A percentile compares a stretch with the other conserved stretches of the same genome.
phyloP scores from a whole-genome alignment of 2,888 invertebrate species.

The Eilema depressum region DNA sequence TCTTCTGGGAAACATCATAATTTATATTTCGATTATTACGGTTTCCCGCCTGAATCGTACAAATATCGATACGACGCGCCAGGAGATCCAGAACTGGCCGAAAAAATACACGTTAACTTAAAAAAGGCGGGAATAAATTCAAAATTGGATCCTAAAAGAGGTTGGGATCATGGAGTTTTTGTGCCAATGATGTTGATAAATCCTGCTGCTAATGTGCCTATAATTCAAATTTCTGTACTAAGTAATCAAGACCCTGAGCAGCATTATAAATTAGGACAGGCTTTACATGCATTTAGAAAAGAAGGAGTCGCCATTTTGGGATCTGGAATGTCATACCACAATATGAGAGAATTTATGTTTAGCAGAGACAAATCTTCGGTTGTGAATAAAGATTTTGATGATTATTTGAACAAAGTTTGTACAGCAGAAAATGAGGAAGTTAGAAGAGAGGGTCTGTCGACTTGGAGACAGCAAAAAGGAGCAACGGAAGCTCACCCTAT shows the following conservation, averaged over 20 bases:
- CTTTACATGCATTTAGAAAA: constrained; percentile 71
- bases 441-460: constrained; percentile 62
- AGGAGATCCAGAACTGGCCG: constrained; percentile 74
- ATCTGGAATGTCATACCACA: constrained; percentile 83
- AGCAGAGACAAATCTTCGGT: constrained; percentile 58
- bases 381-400: constrained; percentile 78
- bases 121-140: constrained; percentile 73
- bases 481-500: constrained; percentile 77
- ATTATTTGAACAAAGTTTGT: constrained; percentile 72
- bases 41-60: constrained; percentile 80
- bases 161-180: constrained; percentile 85
- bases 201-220: constrained; percentile 77
- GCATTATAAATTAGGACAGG: constrained; percentile 76
- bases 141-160: constrained; percentile 73
- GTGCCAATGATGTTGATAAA: constrained; percentile 83
- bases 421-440: constrained; percentile 65
- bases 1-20: constrained; percentile 78
- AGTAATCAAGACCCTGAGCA: constrained; percentile 71
- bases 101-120: constrained; percentile 66
- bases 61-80: constrained; percentile 79
- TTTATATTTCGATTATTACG: constrained; percentile 81
- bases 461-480: constrained; percentile 73
- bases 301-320: constrained; percentile 78
- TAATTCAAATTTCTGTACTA: constrained; percentile 77
- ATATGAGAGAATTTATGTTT: constrained; percentile 76